phyloP scores from a whole-genome alignment of 2,113 vertebrate genomes.

The Barbus barbus region DNA sequence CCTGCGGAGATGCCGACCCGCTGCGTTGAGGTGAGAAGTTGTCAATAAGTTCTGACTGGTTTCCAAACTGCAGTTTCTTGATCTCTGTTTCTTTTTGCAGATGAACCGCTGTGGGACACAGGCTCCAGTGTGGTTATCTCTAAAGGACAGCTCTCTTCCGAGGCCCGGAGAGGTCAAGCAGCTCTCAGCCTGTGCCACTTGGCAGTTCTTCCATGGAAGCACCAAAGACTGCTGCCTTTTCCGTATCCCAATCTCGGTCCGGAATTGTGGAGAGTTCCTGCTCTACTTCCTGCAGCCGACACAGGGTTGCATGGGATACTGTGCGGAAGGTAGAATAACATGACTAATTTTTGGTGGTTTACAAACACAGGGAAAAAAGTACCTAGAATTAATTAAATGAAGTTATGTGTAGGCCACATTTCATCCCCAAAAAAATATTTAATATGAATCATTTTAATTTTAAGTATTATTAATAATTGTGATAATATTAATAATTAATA shows the following conservation, averaged over 20 bases:
- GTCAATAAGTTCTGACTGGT: neutral
- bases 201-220: slow-evolving; percentile 73
- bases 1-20: slow-evolving; percentile 77
- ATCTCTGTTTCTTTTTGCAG: slow-evolving; percentile 57
- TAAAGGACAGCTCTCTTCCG: slow-evolving; percentile 69
- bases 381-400: no score
- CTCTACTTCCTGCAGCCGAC: slow-evolving; percentile 77
- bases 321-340: slow-evolving; percentile 71
- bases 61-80: neutral
- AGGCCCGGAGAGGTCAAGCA: slow-evolving; percentile 64
- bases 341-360: no score
- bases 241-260: slow-evolving; percentile 69
- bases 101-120: slow-evolving; percentile 85
- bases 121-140: slow-evolving; percentile 81
- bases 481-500: no score
- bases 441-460: no score
- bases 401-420: no score
- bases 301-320: slow-evolving; percentile 81
- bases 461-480: no score
- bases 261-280: slow-evolving; percentile 75
- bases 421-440: no score
- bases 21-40: slow-evolving; percentile 72
- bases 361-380: no score
- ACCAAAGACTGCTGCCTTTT: slow-evolving; percentile 79
- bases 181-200: slow-evolving; percentile 73